Evolutionary conservation across 1,140 invertebrate species (phyloP).

Genomic region (Zaprionus ornatus): DNA sequence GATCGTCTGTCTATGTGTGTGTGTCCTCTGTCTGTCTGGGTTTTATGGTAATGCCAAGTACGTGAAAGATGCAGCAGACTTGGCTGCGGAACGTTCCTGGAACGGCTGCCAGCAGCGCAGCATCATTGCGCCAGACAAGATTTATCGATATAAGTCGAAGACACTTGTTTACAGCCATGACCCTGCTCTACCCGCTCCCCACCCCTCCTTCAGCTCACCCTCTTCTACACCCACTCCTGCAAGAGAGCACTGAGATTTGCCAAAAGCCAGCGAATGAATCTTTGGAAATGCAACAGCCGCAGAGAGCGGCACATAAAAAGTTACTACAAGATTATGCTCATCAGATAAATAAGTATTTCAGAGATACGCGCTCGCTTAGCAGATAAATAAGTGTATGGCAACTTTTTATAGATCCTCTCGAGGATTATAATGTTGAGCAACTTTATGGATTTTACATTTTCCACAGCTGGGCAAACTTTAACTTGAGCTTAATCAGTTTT

Average conservation of each 20-base stretch:
- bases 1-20: not conserved
- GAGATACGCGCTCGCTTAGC: conserved; percentile 6
- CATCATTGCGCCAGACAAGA: conserved; percentile 43
- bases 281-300: conserved; percentile 9
- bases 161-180: conserved; percentile 40
- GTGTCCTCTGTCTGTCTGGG: conserved; percentile 10
- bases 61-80: conserved; percentile 47
- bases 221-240: not conserved
- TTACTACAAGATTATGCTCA: conserved; percentile 36
- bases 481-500: conserved; percentile 1
- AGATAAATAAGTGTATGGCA: not conserved
- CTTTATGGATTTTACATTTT: not conserved
- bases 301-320: conserved; percentile 22
- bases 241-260: conserved; percentile 13
- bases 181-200: not conserved
- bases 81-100: conserved; percentile 35
- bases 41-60: conserved; percentile 55
- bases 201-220: not conserved
- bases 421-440: not conserved
- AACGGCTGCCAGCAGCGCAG: conserved; percentile 18
- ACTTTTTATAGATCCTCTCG: not conserved
- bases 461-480: not conserved
- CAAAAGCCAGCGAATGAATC: conserved; percentile 31
- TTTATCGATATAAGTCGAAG: conserved; percentile 51
- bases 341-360: conserved; percentile 26